Evolutionary conservation across 30 jellyfish, hydroid and myxozoan species (phyloP).

Genomic region (Nemopilema nomurai): DNA sequence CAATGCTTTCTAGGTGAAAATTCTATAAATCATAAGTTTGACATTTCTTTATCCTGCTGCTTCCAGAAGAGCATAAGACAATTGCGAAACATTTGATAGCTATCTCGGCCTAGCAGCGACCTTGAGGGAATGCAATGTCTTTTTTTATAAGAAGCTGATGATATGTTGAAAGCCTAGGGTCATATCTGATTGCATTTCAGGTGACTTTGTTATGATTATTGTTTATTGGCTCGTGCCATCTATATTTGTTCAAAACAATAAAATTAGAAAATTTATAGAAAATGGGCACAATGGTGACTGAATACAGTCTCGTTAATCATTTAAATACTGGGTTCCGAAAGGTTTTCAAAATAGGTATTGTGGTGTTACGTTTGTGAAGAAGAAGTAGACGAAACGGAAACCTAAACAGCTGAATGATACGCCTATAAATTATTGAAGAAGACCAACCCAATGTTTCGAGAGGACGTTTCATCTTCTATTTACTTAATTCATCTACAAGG

Average conservation of each 20-base stretch:
- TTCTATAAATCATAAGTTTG: not conserved
- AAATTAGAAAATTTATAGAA: not conserved
- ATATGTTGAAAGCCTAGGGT: not conserved
- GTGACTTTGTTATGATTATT: not conserved
- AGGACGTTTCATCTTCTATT: not conserved
- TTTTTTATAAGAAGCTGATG: not conserved
- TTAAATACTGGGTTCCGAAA: not conserved
- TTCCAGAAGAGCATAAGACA: too few species aligned
- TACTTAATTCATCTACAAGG: not conserved
- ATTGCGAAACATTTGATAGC: too few species aligned
- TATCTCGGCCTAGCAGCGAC: not conserved
- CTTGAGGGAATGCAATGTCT: not conserved
- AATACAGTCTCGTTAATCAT: not conserved
- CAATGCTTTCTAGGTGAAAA: not conserved
- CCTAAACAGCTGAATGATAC: slow-evolving; percentile 38
- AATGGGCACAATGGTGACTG: not conserved
- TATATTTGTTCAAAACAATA: not conserved
- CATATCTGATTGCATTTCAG: not conserved
- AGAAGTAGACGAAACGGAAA: slow-evolving; percentile 24
- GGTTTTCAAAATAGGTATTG: slow-evolving; percentile 42
- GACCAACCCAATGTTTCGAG: not conserved
- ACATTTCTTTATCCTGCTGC: too few species aligned
- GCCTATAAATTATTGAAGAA: slow-evolving; percentile 18
- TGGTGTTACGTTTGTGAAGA: slow-evolving; percentile 25
- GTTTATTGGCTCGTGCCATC: not conserved